Conservation (phyloP, 2,797 vertebrate species). For the Cottoperca gobio region DNA sequence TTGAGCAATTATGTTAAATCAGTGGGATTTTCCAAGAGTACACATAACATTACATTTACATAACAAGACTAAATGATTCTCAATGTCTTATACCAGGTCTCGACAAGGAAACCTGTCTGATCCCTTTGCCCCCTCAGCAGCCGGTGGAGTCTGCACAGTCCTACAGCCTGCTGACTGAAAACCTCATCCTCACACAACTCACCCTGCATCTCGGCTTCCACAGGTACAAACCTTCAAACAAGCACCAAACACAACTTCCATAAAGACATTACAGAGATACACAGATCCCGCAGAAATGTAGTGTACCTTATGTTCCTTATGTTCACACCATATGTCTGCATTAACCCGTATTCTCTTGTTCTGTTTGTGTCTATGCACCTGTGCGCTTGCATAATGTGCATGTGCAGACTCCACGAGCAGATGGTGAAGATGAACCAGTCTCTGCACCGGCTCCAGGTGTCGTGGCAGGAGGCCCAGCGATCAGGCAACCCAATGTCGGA, state of each 20-base stretch:
- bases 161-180: slow-evolving; percentile 97
- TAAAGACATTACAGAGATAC: slow-evolving; percentile 6
- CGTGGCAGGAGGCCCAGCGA: slow-evolving; percentile 95
- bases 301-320: neutral
- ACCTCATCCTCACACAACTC: slow-evolving; percentile 95
- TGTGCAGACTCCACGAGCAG: slow-evolving; percentile 94
- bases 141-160: slow-evolving; percentile 88
- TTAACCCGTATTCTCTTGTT: slow-evolving; percentile 22
- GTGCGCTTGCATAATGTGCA: slow-evolving; percentile 15
- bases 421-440: slow-evolving; percentile 99
- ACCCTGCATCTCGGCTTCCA: slow-evolving; percentile 92
- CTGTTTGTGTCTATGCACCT: slow-evolving; percentile 21
- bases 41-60: neutral
- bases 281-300: neutral
- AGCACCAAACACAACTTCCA: neutral
- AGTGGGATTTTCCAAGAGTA: neutral
- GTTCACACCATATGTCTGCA: slow-evolving; percentile 9
- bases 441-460: slow-evolving; percentile 96
- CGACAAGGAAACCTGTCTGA: slow-evolving; percentile 97
- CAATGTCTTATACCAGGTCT: slow-evolving; percentile 84
- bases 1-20: neutral
- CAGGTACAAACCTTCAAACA: slow-evolving; percentile 70
- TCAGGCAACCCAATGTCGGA: slow-evolving; percentile 90
- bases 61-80: neutral
- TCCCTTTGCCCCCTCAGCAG: slow-evolving; percentile 89